Conservation (phyloP, 2,113 vertebrate species). For the Platichthys stellatus region DNA sequence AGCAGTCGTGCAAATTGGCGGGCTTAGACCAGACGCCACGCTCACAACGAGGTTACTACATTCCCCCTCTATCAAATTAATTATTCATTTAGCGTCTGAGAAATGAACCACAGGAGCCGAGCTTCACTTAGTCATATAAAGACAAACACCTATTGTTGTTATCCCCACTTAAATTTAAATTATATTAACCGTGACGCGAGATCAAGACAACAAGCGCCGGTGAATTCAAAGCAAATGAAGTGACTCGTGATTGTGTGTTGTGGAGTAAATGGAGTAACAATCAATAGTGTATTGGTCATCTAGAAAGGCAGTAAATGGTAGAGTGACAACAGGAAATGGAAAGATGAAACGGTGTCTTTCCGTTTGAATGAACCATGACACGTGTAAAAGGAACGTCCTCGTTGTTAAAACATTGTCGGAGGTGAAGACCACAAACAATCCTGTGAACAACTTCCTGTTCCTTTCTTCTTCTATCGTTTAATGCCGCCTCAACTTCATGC, state of each 20-base stretch:
- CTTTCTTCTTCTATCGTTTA: too few species aligned
- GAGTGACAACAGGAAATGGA: background rate
- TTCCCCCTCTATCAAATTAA: conserved; percentile 17
- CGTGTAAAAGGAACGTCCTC: too few species aligned
- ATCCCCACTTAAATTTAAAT: conserved; percentile 3
- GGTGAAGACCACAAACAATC: too few species aligned
- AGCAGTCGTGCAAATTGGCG: conserved; percentile 43
- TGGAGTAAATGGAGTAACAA: background rate
- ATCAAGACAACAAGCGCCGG: background rate
- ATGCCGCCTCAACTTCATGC: too few species aligned
- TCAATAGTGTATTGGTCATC: background rate
- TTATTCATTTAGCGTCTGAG: conserved; percentile 12
- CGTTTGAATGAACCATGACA: too few species aligned
- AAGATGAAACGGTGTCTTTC: too few species aligned
- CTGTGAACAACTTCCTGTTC: too few species aligned
- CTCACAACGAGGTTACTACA: conserved; percentile 5
- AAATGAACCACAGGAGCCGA: conserved; percentile 25
- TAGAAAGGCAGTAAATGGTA: background rate
- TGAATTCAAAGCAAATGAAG: background rate
- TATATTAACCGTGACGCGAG: background rate
- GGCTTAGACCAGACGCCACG: conserved; percentile 6
- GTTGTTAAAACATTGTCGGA: too few species aligned
- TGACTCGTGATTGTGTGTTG: conserved; percentile 1
- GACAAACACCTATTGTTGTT: background rate
- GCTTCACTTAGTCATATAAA: conserved; percentile 17